Evolutionary conservation across 2,888 invertebrate genomes (phyloP), one percentile per base, ranked within the genome.

Genomic region (Callyntrura sp.): DNA sequence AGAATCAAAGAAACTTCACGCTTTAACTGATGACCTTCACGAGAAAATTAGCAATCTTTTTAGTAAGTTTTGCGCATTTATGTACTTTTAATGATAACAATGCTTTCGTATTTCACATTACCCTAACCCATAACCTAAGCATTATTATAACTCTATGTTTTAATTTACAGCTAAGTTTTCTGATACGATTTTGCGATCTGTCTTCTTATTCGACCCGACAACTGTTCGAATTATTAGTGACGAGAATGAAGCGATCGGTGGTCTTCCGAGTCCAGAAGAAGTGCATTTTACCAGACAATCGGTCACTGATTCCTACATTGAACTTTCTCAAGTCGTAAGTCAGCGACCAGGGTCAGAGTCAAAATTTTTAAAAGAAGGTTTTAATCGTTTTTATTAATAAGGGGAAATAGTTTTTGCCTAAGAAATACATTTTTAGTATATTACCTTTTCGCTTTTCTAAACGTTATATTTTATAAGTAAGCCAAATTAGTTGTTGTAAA

Each of bases 151-250:
- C n/a, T n/a, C n/a, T n/a, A n/a, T n/a, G n/a, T n/a, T n/a, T n/a
- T n/a, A n/a, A 35, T 81, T 60, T 65, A 8, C n/a, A 85, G 79
- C 48, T 57, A 17, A 48, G 5, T 68, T 68, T 55, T 85, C 85
- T 9, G 84, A 84, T 11, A 0, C 35, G 6, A 35, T 28, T 20
- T 12, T 84, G 20, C 83, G 43, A 20, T 45, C 55, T 12, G 43
- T 68, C 0, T 43, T 48, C n/a, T 9, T 88, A 45, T 79, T 88
- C 23, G 78, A 88, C 48, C 78, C 82, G 0, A 25, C 43, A 5
- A 73, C 62, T 12, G 60, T 88, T 0, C 35, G 68, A 25, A 55
- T 81, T 23, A 4, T 87, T 20, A 20, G 0, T 6, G 17, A 55
- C 14, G 78, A 48, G 6, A 8, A 23, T 23, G 1, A 1, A 12